Evolutionary conservation across 2,113 vertebrate genomes (phyloP).

Genomic region (Mormyrus lacerda): DNA sequence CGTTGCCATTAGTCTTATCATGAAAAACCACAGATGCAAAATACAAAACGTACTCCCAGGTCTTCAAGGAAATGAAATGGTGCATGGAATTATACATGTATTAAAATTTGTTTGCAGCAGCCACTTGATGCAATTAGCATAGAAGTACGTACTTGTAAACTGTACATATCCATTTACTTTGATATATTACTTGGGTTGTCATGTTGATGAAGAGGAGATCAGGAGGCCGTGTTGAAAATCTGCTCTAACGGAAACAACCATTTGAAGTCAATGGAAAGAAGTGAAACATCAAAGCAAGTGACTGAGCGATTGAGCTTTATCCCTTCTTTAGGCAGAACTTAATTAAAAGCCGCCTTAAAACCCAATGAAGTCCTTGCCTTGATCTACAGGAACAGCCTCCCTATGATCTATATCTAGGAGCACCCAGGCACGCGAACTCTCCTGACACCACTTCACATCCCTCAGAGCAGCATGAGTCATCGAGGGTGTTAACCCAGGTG

Average conservation of each 20-base stretch:
- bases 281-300: neutral
- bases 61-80: neutral
- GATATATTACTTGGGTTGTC: neutral
- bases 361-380: constrained; percentile 2
- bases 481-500: neutral
- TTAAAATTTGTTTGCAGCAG: neutral
- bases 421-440: neutral
- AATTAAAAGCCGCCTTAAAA: neutral
- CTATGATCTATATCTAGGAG: neutral
- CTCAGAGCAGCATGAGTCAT: neutral
- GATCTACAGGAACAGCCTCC: neutral
- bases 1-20: neutral
- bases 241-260: neutral
- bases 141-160: neutral
- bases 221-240: neutral
- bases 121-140: neutral
- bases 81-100: neutral
- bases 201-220: neutral
- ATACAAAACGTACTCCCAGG: neutral
- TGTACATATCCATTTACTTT: neutral
- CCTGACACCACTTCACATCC: neutral
- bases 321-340: neutral
- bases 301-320: neutral
- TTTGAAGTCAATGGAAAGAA: neutral
- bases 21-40: neutral